phyloP scores from a whole-genome alignment of 2,113 vertebrate species.

The Atrichornis clamosus region DNA sequence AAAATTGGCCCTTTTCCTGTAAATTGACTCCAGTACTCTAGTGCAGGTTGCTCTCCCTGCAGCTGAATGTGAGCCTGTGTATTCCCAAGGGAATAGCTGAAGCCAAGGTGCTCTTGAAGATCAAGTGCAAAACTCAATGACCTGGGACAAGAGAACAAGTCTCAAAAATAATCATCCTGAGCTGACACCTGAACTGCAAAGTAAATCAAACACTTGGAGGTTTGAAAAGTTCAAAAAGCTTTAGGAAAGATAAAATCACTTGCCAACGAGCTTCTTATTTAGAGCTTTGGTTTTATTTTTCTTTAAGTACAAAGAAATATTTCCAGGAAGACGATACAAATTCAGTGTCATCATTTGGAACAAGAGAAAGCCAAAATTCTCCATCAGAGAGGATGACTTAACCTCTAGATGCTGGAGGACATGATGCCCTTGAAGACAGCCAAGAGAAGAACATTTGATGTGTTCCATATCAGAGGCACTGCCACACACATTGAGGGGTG shows the following conservation, averaged over 20 bases:
- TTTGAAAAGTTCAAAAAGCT: conserved; percentile 9
- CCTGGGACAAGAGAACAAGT: background rate
- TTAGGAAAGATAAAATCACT: background rate
- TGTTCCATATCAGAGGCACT: background rate
- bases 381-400: background rate
- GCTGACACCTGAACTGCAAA: background rate
- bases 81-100: background rate
- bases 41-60: background rate
- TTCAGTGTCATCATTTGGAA: background rate
- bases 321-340: background rate
- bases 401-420: background rate
- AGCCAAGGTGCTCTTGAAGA: conserved; percentile 33
- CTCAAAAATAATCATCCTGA: background rate
- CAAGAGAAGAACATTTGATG: background rate
- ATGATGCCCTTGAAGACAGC: background rate
- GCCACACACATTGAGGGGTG: background rate
- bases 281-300: background rate
- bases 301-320: background rate
- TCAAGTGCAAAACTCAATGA: background rate
- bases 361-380: background rate
- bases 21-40: background rate
- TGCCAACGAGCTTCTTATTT: background rate
- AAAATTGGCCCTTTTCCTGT: conserved; percentile 43
- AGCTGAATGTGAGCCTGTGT: background rate
- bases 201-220: conserved; percentile 1